Percentiles rank a stretch among this genome's conserved stretches.
These are phyloP conservation scores for Oreortyx pictus DNA, from an alignment of 2,797 vertebrate species.

Conservation along the genomic window DNA sequence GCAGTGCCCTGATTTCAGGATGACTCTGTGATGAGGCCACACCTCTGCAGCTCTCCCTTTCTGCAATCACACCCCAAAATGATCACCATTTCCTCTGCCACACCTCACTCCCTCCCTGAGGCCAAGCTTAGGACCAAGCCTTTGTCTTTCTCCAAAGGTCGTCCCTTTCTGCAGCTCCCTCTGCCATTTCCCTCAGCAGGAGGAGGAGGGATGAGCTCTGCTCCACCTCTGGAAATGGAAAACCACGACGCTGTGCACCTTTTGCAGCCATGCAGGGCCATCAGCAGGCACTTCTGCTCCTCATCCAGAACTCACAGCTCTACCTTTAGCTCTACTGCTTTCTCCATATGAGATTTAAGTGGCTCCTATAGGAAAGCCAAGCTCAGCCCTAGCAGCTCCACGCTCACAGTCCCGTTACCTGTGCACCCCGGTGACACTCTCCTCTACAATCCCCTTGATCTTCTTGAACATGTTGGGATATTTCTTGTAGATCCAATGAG, in stretches of 20 bases:
- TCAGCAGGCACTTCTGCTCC: not conserved
- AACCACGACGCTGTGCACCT: not conserved
- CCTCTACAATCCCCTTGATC: slow-evolving; percentile 98
- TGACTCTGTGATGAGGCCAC: too few relatives aligned
- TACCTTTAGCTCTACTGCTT: not conserved
- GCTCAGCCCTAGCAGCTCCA: accelerated
- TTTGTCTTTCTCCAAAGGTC: not conserved
- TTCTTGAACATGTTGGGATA: slow-evolving; percentile 99
- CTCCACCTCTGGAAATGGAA: not conserved
- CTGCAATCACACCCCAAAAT: not conserved
- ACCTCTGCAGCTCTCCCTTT: not conserved
- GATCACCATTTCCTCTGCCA: not conserved
- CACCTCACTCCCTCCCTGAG: not conserved
- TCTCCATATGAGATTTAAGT: accelerated
- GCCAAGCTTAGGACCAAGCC: accelerated
- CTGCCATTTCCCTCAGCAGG: not conserved
- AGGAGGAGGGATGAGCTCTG: accelerated
- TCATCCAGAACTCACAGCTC: accelerated
- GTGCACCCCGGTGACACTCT: slow-evolving; percentile 97
- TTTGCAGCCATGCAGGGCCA: accelerated
- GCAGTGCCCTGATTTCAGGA: too few relatives aligned
- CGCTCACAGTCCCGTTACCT: slow-evolving; percentile 78
- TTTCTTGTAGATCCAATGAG: slow-evolving; percentile 99
- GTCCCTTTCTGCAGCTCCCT: not conserved
- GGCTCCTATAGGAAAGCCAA: not conserved